Base-by-base conservation (phyloP, 1,140 invertebrate species). In the Apis dorsata region DNA sequence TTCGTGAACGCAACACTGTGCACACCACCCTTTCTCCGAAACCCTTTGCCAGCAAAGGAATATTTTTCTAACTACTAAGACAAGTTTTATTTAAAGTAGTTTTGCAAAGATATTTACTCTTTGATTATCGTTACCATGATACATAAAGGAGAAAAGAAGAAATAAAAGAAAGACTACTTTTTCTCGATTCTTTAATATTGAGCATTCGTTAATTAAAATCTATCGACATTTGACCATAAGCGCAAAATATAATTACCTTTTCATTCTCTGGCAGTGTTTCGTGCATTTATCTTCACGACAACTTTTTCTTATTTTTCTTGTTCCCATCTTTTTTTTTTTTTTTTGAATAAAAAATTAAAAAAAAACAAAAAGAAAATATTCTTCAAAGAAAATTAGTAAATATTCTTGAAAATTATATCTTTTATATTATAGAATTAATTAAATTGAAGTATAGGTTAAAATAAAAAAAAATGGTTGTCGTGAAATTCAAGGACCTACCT, bases 21-120 rank as follows among this genome's bases (percentile, higher is more conserved):
- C 34, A 77, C 69, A 72, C 62, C 51, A 57, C 28, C 51, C 59
- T 65, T 44, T 65, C 63, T 65, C 57, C 59, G 34, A 65, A 65
- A 83, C 51, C 76, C 84, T 87, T 79, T 87, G 79, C 84, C 79
- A 85, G 71, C 85, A 87, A 87, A 85, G 84, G 86, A 84, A 76
- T 59, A 34, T 60, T 2, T 63, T 44, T 28, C 9, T 9, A 17
- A 74, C 57, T 60, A 60, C 13, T 28, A 17, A 7, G 10, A 53
- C 49, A n/a, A n/a, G 19, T 4, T 60, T 51, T 51, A 12, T 70
- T 70, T 10, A 11, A 68, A 78, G 24, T 55, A 55, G 44, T 15
- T 34, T 65, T 19, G 10, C 60, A 28, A 65, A 24, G 34, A 15
- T 44, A 60, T 53, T 34, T 28, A 21, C 44, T 19, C 19, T 53